Conservation (phyloP, 2,113 vertebrate genomes). For the Polypterus bichir region DNA sequence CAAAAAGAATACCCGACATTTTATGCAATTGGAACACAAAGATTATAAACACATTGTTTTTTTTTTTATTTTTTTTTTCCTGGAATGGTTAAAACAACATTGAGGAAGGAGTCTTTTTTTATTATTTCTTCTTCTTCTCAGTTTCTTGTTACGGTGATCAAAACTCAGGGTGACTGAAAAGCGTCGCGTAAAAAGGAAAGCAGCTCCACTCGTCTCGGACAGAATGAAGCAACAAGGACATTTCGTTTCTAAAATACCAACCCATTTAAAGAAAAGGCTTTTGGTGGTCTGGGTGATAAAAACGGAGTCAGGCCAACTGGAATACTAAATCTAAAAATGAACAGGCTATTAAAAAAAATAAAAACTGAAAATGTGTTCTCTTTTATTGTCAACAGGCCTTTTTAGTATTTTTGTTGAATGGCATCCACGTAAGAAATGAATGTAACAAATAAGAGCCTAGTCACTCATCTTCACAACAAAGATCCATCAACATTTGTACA, state of each 20-base stretch:
- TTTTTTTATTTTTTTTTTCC: slow-evolving; percentile 57
- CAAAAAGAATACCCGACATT: slow-evolving; percentile 74
- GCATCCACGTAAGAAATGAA: slow-evolving; percentile 76
- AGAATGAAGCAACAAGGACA: slow-evolving; percentile 53
- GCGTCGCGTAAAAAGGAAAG: slow-evolving; percentile 32
- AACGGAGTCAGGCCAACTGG: slow-evolving; percentile 38
- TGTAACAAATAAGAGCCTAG: slow-evolving; percentile 67
- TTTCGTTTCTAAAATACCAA: slow-evolving; percentile 62
- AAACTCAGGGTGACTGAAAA: no score
- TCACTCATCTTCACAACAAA: slow-evolving; percentile 74
- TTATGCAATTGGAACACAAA: slow-evolving; percentile 62
- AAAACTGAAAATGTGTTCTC: no score
- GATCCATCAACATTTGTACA: slow-evolving; percentile 81
- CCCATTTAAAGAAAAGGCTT: slow-evolving; percentile 36
- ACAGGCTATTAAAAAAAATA: slow-evolving; percentile 48
- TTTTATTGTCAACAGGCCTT: slow-evolving; percentile 35
- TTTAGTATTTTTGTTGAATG: slow-evolving; percentile 40
- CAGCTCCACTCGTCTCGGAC: slow-evolving; percentile 47
- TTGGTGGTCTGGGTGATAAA: slow-evolving; percentile 32
- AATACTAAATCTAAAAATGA: slow-evolving; percentile 40
- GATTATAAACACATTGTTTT: slow-evolving; percentile 65
- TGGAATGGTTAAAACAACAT: slow-evolving; percentile 19
- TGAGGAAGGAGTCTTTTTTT: slow-evolving; percentile 15
- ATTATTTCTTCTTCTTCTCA: no score
- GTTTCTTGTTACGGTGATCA: no score